Conservation (phyloP, 2,113 vertebrate genomes). For the Colossoma macropomum region DNA sequence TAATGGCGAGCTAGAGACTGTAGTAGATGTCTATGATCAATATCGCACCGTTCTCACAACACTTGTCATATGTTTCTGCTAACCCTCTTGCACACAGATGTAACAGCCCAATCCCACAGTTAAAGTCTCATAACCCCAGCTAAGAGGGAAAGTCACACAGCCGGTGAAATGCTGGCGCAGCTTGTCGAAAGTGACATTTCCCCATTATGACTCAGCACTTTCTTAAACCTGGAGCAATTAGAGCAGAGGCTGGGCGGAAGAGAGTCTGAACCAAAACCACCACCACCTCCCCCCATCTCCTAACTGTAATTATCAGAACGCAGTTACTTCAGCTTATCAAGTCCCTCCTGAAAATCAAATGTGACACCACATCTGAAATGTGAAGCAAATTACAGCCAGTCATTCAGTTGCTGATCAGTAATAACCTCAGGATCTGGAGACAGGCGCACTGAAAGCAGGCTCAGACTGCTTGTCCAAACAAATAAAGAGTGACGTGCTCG, state of each 20-base stretch:
- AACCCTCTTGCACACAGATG: neutral
- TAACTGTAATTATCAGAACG: conserved; percentile 39
- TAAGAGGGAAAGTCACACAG: neutral
- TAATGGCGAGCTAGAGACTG: neutral
- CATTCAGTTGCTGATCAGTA: neutral
- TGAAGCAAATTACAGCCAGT: conserved; percentile 20
- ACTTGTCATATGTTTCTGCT: neutral
- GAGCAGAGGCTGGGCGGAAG: conserved; percentile 20
- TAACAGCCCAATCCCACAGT: neutral
- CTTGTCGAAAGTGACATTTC: conserved; percentile 32
- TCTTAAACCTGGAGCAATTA: conserved; percentile 30
- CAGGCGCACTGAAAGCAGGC: neutral
- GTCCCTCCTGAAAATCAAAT: conserved; percentile 39
- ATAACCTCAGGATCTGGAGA: conserved; percentile 7
- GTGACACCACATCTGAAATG: conserved; percentile 37
- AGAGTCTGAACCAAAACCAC: conserved; percentile 8
- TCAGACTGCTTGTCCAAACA: conserved; percentile 40
- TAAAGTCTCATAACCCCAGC: neutral
- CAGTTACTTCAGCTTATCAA: conserved; percentile 9
- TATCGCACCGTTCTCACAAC: neutral
- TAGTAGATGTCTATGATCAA: neutral
- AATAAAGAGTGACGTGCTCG: conserved; percentile 40
- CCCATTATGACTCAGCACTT: conserved; percentile 31
- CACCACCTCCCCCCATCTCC: neutral
- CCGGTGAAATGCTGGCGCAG: conserved; percentile 18